Percentiles rank a stretch among this genome's conserved stretches.
Conservation (phyloP, 2,797 vertebrate species). For the Danio jaintianensis region DNA sequence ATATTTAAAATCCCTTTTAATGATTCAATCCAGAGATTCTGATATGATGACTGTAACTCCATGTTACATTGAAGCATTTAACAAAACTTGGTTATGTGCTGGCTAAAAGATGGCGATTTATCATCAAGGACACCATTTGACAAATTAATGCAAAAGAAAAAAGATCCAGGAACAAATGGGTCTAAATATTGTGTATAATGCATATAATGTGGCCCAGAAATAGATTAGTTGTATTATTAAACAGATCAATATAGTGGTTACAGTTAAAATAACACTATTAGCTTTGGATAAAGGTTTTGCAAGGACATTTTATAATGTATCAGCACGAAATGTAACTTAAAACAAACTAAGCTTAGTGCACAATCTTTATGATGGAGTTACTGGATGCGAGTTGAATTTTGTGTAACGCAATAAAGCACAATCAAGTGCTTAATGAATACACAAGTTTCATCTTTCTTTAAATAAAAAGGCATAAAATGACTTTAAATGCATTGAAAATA, state of each 20-base stretch:
- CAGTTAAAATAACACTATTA: background rate
- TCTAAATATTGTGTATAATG: background rate
- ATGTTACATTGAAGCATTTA: background rate
- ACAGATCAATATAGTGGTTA: background rate
- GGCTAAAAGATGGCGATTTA: background rate
- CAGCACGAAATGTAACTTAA: background rate
- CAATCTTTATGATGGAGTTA: background rate
- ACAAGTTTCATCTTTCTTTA: background rate
- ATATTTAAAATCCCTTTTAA: background rate
- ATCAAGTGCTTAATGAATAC: background rate
- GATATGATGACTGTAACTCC: background rate
- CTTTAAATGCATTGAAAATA: constrained; percentile 7
- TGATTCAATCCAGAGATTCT: background rate
- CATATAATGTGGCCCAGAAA: background rate
- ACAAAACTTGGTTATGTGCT: background rate
- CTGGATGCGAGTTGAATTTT: background rate
- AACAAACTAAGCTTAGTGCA: background rate
- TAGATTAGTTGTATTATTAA: background rate
- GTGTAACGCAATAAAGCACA: background rate
- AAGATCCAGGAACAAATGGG: background rate
- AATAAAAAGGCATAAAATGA: background rate
- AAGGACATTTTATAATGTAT: background rate
- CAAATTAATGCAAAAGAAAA: background rate
- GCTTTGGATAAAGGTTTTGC: background rate
- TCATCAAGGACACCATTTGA: background rate